Evolutionary conservation across 2,113 vertebrate species (phyloP).

Genomic region (Thunnus thynnus): DNA sequence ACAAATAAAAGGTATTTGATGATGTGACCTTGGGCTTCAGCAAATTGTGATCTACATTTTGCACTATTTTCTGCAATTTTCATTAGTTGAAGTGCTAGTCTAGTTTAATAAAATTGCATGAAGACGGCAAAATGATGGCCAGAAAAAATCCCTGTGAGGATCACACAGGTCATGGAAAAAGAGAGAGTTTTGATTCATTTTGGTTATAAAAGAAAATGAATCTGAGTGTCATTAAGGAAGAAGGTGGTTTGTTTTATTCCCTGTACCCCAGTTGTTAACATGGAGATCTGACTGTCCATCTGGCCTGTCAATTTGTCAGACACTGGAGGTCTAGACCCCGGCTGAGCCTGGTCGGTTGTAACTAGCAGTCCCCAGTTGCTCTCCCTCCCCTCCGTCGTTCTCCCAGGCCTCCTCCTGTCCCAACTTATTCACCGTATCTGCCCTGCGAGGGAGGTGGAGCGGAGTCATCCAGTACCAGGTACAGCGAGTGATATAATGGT

Average conservation of each 20-base stretch:
- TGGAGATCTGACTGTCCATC: constrained; percentile 52
- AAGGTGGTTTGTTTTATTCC: constrained; percentile 13
- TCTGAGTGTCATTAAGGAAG: neutral
- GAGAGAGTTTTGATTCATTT: too few relatives aligned
- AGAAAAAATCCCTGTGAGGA: too few relatives aligned
- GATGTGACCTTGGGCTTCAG: too few relatives aligned
- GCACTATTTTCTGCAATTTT: too few relatives aligned
- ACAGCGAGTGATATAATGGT: constrained; percentile 72
- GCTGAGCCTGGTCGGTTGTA: constrained; percentile 31
- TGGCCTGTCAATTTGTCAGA: constrained; percentile 65
- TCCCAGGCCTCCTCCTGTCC: constrained; percentile 27
- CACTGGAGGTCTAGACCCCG: constrained; percentile 57
- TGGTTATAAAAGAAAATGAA: neutral
- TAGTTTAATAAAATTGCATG: too few relatives aligned
- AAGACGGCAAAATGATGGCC: too few relatives aligned
- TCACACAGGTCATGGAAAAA: too few relatives aligned
- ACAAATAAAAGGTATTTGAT: too few relatives aligned
- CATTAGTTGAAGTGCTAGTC: too few relatives aligned
- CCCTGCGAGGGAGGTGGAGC: constrained; percentile 55
- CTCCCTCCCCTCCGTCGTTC: constrained; percentile 10
- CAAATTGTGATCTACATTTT: too few relatives aligned
- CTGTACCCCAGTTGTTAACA: constrained; percentile 33
- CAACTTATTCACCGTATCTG: constrained; percentile 38
- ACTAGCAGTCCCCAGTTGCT: constrained; percentile 17
- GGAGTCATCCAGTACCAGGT: constrained; percentile 74